Percentiles rank a stretch among this genome's conserved stretches.
Evolutionary conservation across 2,113 vertebrate genomes (phyloP).

Genomic region (Nyctereutes procyonoides): DNA sequence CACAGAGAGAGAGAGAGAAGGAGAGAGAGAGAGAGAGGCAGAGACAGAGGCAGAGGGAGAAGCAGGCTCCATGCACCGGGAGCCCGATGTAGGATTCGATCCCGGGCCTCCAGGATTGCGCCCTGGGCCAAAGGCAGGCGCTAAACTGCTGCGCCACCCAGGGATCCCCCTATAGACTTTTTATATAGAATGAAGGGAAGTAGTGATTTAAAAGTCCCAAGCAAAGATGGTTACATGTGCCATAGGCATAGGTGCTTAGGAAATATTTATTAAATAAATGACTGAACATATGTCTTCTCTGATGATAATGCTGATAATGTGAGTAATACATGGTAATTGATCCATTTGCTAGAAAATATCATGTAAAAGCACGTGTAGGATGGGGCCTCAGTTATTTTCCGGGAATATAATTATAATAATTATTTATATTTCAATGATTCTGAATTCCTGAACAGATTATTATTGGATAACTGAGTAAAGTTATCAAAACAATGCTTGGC

Average conservation of each 20-base stretch:
- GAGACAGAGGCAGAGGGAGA: too few species aligned
- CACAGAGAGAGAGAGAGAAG: too few species aligned
- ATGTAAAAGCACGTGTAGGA: background rate
- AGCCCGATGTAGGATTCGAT: too few species aligned
- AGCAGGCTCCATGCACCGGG: too few species aligned
- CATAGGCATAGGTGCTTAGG: background rate
- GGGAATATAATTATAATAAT: background rate
- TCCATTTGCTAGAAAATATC: background rate
- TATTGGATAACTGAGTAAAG: background rate
- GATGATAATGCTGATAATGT: background rate
- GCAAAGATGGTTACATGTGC: background rate
- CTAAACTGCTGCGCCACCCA: too few species aligned
- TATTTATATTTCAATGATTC: background rate
- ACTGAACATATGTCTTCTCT: background rate
- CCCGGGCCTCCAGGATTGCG: too few species aligned
- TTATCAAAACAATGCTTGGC: background rate
- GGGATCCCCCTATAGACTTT: background rate
- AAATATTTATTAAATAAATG: background rate
- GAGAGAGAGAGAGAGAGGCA: too few species aligned
- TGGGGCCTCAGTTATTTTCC: background rate
- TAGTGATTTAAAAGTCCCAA: background rate
- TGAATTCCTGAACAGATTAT: background rate
- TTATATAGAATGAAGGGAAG: background rate
- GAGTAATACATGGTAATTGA: background rate
- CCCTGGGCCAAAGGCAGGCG: too few species aligned